These are phyloP conservation scores for Ciconia maguari DNA, from an alignment of 2,113 vertebrate species.

Conservation along the genomic window DNA sequence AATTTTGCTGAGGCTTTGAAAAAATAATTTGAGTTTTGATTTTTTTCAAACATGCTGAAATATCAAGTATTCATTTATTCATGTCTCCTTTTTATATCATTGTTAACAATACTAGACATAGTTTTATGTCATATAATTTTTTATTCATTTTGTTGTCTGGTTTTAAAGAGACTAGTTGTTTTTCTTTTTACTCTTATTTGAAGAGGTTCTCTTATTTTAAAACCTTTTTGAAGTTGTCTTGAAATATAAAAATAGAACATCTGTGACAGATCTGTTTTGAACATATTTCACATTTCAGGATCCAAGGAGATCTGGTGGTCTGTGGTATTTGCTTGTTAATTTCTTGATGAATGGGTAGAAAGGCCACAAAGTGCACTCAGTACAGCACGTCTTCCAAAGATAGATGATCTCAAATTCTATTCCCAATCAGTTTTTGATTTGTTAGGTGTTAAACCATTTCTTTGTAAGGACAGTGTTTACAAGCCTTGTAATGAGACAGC, in stretches of 20 bases:
- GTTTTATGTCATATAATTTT: conserved; percentile 46
- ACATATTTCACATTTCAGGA: conserved; percentile 48
- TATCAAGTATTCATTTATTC: conserved; percentile 25
- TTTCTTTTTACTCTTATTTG: conserved; percentile 9
- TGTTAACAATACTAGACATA: conserved; percentile 44
- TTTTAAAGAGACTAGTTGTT: conserved; percentile 42
- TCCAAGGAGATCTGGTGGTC: conserved; percentile 57
- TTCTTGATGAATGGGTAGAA: conserved; percentile 78
- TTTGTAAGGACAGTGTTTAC: conserved; percentile 82
- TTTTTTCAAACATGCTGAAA: neutral
- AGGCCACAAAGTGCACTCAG: conserved; percentile 70
- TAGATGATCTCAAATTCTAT: conserved; percentile 76
- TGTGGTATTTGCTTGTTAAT: conserved; percentile 74
- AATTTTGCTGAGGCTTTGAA: neutral
- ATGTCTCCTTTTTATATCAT: conserved; percentile 22
- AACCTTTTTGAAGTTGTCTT: conserved; percentile 49
- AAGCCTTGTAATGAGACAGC: conserved; percentile 82
- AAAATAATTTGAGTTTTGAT: neutral
- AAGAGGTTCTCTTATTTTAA: conserved; percentile 28
- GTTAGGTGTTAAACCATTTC: conserved; percentile 82
- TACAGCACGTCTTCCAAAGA: conserved; percentile 68
- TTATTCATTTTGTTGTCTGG: conserved; percentile 38
- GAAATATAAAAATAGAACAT: conserved; percentile 50
- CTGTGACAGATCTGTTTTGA: conserved; percentile 46
- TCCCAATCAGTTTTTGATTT: conserved; percentile 82